Evolutionary conservation across 2,797 vertebrate species (phyloP).

Genomic region (Myotis findleyi): DNA sequence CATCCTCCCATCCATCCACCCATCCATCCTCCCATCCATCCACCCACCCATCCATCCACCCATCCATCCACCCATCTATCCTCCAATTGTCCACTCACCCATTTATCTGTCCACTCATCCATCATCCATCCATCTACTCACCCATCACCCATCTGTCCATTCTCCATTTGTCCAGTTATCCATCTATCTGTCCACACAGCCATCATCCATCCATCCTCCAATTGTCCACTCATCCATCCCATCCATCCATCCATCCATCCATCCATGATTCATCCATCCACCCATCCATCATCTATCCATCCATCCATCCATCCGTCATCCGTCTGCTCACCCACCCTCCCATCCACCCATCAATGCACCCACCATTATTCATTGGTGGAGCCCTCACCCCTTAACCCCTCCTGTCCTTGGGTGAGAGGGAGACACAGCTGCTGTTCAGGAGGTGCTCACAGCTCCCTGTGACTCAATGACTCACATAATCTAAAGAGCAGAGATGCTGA

Average conservation of each 20-base stretch:
- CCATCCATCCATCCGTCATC: neutral
- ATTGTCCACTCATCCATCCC: too few species aligned
- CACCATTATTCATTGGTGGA: neutral
- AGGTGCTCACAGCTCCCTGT: accelerated
- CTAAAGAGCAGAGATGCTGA: neutral
- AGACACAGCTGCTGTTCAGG: neutral
- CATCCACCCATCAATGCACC: neutral
- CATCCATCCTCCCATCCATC: neutral
- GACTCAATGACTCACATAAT: neutral
- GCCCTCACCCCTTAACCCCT: neutral
- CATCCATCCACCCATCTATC: too few species aligned
- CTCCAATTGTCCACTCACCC: neutral
- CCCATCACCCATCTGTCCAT: too few species aligned
- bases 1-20: neutral
- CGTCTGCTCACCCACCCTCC: neutral
- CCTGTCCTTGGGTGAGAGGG: neutral
- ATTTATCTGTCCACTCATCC: too few species aligned
- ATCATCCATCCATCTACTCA: neutral
- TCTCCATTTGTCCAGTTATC: too few species aligned
- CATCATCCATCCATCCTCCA: neutral
- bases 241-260: too few species aligned
- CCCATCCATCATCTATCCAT: neutral
- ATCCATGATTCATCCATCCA: neutral
- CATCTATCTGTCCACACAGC: neutral
- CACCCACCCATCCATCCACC: neutral